Evolutionary conservation across 1,140 invertebrate genomes (phyloP), one percentile per base, ranked within the genome.

Genomic region (Orussus abietinus): DNA sequence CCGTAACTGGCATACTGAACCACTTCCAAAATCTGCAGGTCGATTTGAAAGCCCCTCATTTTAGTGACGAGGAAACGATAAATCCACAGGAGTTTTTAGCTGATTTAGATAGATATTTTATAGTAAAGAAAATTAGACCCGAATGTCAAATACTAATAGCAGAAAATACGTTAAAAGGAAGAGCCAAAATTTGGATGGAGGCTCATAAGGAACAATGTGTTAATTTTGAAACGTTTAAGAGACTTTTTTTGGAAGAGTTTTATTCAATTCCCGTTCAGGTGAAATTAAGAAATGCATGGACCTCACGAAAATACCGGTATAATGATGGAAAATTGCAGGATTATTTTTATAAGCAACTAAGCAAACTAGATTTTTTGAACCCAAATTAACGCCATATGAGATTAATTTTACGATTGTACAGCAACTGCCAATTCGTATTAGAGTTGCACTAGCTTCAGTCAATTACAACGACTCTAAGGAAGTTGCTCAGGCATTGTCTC

Each of bases 321-420:
- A 6, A 5, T 4, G 34, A 36, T 36, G 34, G 34, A 7, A 21
- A 17, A 4, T 5, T 21, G 4, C 17, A 36, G 14, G 5, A 17
- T 3, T 36, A 20, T 15, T 36, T 36, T 20, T 19, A 21, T 21
- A 36, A 21, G 4, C 34, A 36, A 20, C 3, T 36, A 10, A 19
- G 14, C 20, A 21, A 19, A 21, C n/a, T 11, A 9, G 5, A 21
- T 9, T 10, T 36, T 36, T 36, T 36, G 20, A 36, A 9, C 15
- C 18, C 4, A 7, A 7, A 14, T 5, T 13, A 4, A n/a, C 4
- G 6, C 5, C 9, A n/a, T 36, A 36, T 22, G 34, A 36, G 14
- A 22, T 36, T 10, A 36, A 36, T 21, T 49, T 37, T 42, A 22
- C 37, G 29, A 44, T 49, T n/a, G 15, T 49, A 5, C 31, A 44